A percentile compares a stretch with the other conserved stretches of the same genome.
Evolutionary conservation across 2,797 vertebrate genomes (phyloP).

Genomic region (Tenualosa ilisha): DNA sequence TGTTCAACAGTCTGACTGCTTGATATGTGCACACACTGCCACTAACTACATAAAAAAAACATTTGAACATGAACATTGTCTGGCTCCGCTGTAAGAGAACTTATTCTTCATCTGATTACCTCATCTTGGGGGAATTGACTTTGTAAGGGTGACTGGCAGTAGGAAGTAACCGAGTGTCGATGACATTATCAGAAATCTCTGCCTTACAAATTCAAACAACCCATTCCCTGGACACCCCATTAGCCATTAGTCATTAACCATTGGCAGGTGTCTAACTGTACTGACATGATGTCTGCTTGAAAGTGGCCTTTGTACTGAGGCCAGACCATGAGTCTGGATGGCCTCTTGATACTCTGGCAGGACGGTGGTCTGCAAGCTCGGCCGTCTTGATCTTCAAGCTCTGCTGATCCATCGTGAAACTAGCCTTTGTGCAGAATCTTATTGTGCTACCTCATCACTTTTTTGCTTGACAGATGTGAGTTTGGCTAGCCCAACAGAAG

Average conservation of each 20-base stretch:
- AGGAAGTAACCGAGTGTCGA: conserved; percentile 57
- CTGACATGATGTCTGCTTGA: conserved; percentile 45
- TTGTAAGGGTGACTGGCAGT: conserved; percentile 55
- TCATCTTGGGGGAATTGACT: conserved; percentile 50
- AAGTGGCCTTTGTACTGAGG: conserved; percentile 42
- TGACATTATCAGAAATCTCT: conserved; percentile 54
- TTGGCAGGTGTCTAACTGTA: conserved; percentile 54
- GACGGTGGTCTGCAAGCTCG: conserved; percentile 47
- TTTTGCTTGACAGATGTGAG: conserved; percentile 57
- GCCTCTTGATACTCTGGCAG: conserved; percentile 58
- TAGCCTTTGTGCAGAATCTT: conserved; percentile 49
- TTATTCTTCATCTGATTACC: not conserved
- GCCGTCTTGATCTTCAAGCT: conserved; percentile 35
- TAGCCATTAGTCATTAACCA: conserved; percentile 56
- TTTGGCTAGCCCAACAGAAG: conserved; percentile 42
- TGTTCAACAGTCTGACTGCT: too few relatives aligned
- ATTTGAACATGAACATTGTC: not conserved
- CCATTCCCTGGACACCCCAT: conserved; percentile 44
- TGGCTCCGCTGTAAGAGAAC: not conserved
- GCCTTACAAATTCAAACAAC: conserved; percentile 36
- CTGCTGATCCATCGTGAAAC: conserved; percentile 41
- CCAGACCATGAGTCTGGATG: conserved; percentile 21
- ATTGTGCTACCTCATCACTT: conserved; percentile 45
- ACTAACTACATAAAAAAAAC: not conserved
- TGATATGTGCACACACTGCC: not conserved